Base-by-base conservation (phyloP, 1,140 invertebrate species). In the Drosophila tani region DNA sequence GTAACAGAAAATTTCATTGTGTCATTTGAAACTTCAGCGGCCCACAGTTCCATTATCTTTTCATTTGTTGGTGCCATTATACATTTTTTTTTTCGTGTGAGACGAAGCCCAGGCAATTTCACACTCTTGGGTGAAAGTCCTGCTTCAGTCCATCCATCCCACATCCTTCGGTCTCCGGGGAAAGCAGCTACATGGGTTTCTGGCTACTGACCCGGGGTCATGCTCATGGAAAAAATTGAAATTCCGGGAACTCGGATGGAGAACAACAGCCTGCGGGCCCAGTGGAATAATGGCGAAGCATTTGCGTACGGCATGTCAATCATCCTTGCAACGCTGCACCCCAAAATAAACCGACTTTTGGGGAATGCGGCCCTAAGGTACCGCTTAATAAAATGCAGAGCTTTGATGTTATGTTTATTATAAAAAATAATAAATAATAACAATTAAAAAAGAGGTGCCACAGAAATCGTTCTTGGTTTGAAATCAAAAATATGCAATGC, bases 11-110 rank as follows among this genome's bases (percentile, higher is more conserved):
- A 53, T 55, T 53, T 24, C 71, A 58, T 56, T 73, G 79, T 77
- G 76, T 69, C 63, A 85, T 64, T 84, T 43, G 67, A 84, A 76
- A 84, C 81, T 67, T 46, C 38, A 41, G 8, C 6, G 38, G 24
- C 50, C 8, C 40, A 40, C 41, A 56, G 56, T 35, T 57, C 68
- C 53, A 83, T 80, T 75, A 71, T 67, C 71, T 64, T 41, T 41
- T 40, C 50, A 78, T 40, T 68, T 77, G 63, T 76, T 75, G 35
- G 43, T 43, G 21, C 43, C 19, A 47, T 50, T 27, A 27, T 1
- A 24, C 4, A 29, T 6, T 1, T 3, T 19, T 2, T 53, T 32
- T 21, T 46, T 41, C 35, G 27, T 43, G 6, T 8, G 29, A 47
- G 15, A 14, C 50, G 49, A 46, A 40, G 24, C 11, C 50, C 11